Evolutionary conservation across 1,140 invertebrate species (phyloP), one percentile per base, ranked within the genome.

Genomic region (Diplogasteroides magnus): DNA sequence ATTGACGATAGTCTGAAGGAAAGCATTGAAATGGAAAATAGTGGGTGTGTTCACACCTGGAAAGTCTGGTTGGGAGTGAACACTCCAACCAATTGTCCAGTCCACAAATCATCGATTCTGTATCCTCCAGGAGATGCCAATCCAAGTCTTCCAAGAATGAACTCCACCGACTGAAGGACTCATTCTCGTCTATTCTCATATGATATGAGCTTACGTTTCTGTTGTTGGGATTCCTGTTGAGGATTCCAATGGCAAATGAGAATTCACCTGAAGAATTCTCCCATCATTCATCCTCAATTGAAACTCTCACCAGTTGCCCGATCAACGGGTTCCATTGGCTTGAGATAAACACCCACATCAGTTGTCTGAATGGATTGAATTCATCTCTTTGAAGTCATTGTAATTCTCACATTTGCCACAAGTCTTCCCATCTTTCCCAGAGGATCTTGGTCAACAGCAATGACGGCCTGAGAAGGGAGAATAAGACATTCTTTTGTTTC

Each of bases 371-470:
- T 6, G 19, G 19, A 19, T 31, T 1, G 23, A 11, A 68, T 31
- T 58, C 26, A 61, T 25, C 26, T 55, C 0, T 55, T 15, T 32
- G 29, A 60, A 26, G 13, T 31, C 0, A 2, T 23, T 55, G 6
- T 31, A 11, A 11, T 61, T 69, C 77, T 66, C 62, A 82, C 81
- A 63, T 79, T 82, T 26, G 55, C 64, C 61, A 82, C 66, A 60
- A 82, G 67, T 48, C 75, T 62, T 61, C 80, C 80, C 80, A 82
- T 82, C 72, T 92, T 91, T 13, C 93, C 95, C 31, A 97, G 85
- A 1, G 89, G 89, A 86, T 98, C 95, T 84, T 98, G 95, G 84
- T 98, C 93, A 1, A 98, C 90, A 26, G 90, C 90, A 70, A 98
- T 97, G 68, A 97, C 91, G 83, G 92, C 90, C 77, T 89, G 89